Conservation (phyloP, 2,113 vertebrate genomes). For the Motacilla tschutschensis region DNA sequence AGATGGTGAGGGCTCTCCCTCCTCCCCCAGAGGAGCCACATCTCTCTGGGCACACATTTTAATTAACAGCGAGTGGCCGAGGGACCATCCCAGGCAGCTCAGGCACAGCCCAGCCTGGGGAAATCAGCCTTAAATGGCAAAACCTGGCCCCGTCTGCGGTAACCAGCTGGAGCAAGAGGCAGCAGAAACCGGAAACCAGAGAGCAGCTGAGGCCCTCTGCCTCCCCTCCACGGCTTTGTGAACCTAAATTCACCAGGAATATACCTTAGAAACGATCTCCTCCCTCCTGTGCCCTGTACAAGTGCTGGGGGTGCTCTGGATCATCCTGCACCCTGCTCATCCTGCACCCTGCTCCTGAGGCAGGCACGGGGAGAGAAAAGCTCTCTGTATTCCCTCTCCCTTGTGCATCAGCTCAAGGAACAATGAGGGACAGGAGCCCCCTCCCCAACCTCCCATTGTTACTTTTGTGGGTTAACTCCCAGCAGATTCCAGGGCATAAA, state of each 20-base stretch:
- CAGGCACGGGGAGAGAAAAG: not conserved
- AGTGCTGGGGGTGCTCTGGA: not conserved
- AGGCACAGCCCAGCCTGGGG: not conserved
- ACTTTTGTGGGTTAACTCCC: not conserved
- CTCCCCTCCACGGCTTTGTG: not conserved
- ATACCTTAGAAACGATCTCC: not conserved
- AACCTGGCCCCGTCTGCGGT: not conserved
- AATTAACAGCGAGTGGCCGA: fast-evolving
- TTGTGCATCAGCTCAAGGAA: not conserved
- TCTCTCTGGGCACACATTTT: not conserved
- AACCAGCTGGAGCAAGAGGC: slow-evolving; percentile 2
- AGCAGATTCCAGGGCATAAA: not conserved
- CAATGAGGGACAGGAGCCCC: not conserved
- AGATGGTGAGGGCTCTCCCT: not conserved
- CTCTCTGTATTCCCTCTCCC: not conserved
- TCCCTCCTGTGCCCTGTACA: not conserved
- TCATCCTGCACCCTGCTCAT: not conserved
- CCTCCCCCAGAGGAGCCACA: not conserved
- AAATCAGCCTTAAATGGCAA: slow-evolving; percentile 60
- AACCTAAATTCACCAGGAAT: not conserved
- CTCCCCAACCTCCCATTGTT: not conserved
- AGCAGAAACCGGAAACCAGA: slow-evolving; percentile 55
- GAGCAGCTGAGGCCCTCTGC: not conserved
- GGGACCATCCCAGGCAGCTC: not conserved
- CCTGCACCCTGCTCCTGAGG: not conserved